These are phyloP conservation scores for Dicentrarchus labrax DNA, from an alignment of 2,113 vertebrate genomes.

Conservation along the genomic window DNA sequence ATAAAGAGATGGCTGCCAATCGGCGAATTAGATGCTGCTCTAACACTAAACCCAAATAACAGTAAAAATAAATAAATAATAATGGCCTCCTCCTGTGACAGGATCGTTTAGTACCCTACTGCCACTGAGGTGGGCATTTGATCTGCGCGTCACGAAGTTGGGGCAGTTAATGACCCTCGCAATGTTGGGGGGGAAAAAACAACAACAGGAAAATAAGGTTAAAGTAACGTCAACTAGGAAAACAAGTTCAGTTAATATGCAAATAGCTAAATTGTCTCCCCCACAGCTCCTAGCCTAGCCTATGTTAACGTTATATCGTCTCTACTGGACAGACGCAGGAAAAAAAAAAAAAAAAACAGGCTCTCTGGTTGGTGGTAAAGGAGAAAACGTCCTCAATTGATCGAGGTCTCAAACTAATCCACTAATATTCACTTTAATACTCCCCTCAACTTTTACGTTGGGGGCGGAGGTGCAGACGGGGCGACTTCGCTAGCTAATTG, in stretches of 20 bases:
- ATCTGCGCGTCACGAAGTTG: conserved; percentile 12
- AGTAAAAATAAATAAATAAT: background rate
- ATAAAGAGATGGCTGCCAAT: background rate
- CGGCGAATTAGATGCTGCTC: conserved; percentile 11
- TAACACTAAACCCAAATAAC: conserved; percentile 10
- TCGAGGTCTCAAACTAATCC: conserved; percentile 48
- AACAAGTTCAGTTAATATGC: conserved; percentile 39
- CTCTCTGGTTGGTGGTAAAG: conserved; percentile 2
- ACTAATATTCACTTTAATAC: conserved; percentile 46
- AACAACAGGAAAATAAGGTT: conserved; percentile 27
- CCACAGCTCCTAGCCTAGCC: background rate
- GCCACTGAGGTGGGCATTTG: background rate
- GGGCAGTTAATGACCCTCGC: conserved; percentile 7
- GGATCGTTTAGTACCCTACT: background rate
- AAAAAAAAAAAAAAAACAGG: background rate
- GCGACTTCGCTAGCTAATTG: conserved; percentile 20
- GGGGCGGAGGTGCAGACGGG: conserved; percentile 55
- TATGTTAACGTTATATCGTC: conserved; percentile 17
- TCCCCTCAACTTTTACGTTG: conserved; percentile 17
- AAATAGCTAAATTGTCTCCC: conserved; percentile 17
- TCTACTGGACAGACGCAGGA: conserved; percentile 3
- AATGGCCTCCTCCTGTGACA: conserved; percentile 15
- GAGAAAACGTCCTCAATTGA: conserved; percentile 17
- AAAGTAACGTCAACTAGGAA: conserved; percentile 18
- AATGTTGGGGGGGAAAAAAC: background rate